Conservation (phyloP, 2,113 vertebrate species). For the Vulpes lagopus region DNA sequence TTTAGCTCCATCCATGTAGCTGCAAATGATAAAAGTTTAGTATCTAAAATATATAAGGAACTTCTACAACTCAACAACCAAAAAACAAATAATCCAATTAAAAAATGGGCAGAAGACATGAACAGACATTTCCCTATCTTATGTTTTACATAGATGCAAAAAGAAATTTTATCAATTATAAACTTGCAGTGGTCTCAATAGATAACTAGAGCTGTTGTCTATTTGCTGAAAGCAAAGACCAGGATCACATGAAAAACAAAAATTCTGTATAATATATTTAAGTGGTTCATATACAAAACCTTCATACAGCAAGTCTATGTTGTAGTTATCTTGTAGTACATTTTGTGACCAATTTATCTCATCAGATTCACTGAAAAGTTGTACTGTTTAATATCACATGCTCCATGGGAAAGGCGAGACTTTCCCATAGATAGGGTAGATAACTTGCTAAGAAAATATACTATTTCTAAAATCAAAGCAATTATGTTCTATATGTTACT, state of each 20-base stretch:
- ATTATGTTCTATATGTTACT: neutral
- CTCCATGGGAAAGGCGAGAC: neutral
- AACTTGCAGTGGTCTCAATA: neutral
- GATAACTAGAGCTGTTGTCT: neutral
- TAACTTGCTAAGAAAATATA: conserved; percentile 2
- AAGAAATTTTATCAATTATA: neutral
- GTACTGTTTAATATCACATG: neutral
- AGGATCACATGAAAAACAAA: conserved; percentile 48
- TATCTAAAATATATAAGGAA: neutral
- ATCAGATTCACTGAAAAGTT: conserved; percentile 41
- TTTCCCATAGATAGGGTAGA: neutral
- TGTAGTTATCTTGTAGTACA: neutral
- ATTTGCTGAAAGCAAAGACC: neutral
- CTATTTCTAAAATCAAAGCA: conserved; percentile 29
- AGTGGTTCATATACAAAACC: neutral
- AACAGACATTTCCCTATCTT: neutral
- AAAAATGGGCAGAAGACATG: neutral
- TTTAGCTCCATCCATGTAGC: neutral
- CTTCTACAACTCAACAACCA: neutral
- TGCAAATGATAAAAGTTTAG: neutral
- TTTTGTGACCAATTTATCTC: conserved; percentile 31
- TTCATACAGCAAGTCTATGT: neutral
- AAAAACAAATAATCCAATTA: neutral
- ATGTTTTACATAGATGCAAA: neutral
- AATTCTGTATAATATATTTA: neutral